phyloP scores from a whole-genome alignment of 1,140 invertebrate genomes.

The Coenobita brevimanus region DNA sequence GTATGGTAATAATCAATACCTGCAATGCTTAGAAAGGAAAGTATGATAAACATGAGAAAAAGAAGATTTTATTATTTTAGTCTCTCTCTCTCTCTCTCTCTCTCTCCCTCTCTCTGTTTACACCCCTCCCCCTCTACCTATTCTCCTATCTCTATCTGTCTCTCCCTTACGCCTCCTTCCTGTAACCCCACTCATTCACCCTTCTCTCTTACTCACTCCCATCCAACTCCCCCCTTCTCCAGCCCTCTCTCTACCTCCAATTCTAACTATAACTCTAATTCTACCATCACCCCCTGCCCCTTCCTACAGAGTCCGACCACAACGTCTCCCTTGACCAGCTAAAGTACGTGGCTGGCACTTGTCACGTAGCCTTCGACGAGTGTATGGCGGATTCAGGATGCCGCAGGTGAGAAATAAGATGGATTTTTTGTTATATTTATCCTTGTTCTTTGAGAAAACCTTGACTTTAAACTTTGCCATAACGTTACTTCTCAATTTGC shows the following conservation, averaged over 20 bases:
- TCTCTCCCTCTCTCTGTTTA: background rate
- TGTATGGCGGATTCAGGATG: slow-evolving; percentile 40
- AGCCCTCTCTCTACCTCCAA: background rate
- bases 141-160: background rate
- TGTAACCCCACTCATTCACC: background rate
- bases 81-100: background rate
- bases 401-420: slow-evolving; percentile 40
- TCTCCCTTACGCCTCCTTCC: background rate
- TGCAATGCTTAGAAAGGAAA: too few species aligned
- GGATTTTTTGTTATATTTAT: too few species aligned
- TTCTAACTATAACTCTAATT: background rate
- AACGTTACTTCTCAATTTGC: too few species aligned
- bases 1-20: too few species aligned
- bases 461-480: too few species aligned
- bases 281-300: background rate
- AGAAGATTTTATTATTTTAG: background rate
- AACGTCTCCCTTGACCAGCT: slow-evolving; percentile 50
- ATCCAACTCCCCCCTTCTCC: background rate
- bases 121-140: background rate
- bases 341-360: slow-evolving; percentile 48
- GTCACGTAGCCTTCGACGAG: slow-evolving; percentile 42
- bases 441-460: too few species aligned
- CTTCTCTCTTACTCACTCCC: background rate
- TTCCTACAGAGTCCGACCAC: slow-evolving; percentile 38
- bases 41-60: too few species aligned